These are phyloP conservation scores for Cherax destructor DNA, from an alignment of 1,140 invertebrate species.

Conservation along the genomic window DNA sequence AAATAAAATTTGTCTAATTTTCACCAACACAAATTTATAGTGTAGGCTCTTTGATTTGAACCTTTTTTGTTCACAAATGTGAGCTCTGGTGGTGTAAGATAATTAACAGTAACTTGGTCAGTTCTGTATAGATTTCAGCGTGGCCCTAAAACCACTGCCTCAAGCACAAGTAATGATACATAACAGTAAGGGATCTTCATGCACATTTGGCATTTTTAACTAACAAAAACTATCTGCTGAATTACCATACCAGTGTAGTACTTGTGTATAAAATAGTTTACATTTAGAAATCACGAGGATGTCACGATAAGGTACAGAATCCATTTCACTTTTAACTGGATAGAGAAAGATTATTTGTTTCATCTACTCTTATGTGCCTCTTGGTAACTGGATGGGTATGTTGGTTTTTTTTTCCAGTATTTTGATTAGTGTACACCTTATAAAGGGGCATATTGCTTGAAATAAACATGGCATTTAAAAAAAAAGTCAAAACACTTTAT, in stretches of 20 bases:
- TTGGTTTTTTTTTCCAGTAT: background rate
- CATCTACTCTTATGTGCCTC: background rate
- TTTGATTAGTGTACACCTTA: too few species aligned
- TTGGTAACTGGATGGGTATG: background rate
- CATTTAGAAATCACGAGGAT: too few species aligned
- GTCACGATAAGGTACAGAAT: too few species aligned
- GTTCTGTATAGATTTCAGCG: background rate
- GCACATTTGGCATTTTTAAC: background rate
- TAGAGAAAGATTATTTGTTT: background rate
- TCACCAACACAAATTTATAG: background rate
- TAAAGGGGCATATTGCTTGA: background rate
- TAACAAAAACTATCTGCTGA: background rate
- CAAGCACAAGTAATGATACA: background rate
- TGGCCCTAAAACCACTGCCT: background rate
- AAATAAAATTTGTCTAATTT: background rate
- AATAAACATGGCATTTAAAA: background rate
- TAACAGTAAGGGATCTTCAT: background rate
- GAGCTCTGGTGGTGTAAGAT: background rate
- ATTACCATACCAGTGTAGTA: background rate
- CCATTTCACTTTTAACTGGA: background rate
- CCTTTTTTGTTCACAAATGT: background rate
- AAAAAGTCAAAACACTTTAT: background rate
- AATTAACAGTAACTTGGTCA: background rate
- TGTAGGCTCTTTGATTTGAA: background rate
- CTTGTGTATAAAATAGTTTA: background rate